phyloP scores from a whole-genome alignment of 2,888 invertebrate genomes.

The Plebejus argus region DNA sequence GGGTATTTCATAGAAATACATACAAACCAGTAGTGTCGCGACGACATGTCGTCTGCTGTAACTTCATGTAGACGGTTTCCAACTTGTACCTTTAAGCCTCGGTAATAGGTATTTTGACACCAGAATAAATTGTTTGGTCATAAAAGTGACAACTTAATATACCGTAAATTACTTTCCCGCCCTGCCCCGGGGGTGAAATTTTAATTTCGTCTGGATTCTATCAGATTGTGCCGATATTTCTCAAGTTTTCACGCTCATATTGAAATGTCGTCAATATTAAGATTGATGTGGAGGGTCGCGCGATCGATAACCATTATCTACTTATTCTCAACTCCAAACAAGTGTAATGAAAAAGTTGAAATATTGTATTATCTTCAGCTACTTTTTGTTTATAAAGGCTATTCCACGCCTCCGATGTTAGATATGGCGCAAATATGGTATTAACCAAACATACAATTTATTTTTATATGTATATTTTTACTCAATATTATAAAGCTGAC shows the following conservation, averaged over 20 bases:
- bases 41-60: no score
- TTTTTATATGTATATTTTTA: neutral
- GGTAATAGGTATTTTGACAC: neutral
- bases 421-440: neutral
- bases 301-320: conserved; percentile 23
- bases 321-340: conserved; percentile 21
- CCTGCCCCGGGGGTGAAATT: neutral
- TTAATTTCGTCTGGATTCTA: conserved; percentile 9
- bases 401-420: neutral
- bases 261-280: conserved; percentile 17
- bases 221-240: neutral
- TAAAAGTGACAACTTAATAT: conserved; percentile 6
- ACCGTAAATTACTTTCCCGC: neutral
- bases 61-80: no score
- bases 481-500: no score
- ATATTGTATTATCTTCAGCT: conserved; percentile 1
- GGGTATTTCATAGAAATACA: no score
- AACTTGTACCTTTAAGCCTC: neutral
- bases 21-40: no score
- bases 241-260: conserved; percentile 17
- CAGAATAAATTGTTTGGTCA: conserved; percentile 8
- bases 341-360: conserved; percentile 26
- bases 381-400: neutral
- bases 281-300: conserved; percentile 29
- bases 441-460: neutral